Base-by-base conservation (phyloP, 1,140 invertebrate genomes). In the Aphelinus certus region DNA sequence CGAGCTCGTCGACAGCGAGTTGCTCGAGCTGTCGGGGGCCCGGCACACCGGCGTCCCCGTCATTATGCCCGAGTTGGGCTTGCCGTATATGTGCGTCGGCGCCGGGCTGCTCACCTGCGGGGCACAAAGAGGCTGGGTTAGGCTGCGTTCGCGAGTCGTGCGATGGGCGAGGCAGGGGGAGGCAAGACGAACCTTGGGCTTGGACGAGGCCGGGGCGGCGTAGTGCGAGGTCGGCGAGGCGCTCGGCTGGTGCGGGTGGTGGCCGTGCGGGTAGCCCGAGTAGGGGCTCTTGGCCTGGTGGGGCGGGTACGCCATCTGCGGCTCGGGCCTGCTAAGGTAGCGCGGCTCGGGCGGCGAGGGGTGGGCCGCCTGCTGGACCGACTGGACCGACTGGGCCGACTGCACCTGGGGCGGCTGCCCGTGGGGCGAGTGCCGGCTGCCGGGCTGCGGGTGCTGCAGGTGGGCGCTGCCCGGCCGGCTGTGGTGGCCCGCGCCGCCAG, bases 1-100 rank as follows among this genome's bases (percentile, higher is more conserved):
- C 1, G 46, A n/a, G 0, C 62, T 58, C 3, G 42, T 2, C 43
- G 61, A 42, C 7, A 3, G 3, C 6, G 42, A 66, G 51, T 53
- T 53, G 9, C 56, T 60, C 5, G 64, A 26, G 2, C 10, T 67
- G 47, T 75, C 89, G 60, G 88, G 88, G 47, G 86, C 83, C 77
- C 91, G 82, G 83, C 90, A 89, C 71, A 92, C 86, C 75, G 91
- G 89, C 76, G 92, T 89, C 78, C 92, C 88, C 78, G 90, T 83
- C 84, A 91, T 88, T 79, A 92, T 89, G 64, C 92, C 88, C 80
- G 90, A 90, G 76, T 89, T 90, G 5, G 92, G 92, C 83, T 93
- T 94, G 3, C 93, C 91, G 81, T 94, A 94, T 71, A 95, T 92
- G 77, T 95, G 93, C 57, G 91, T 92, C n/a, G 93, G 93, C 65